Conservation (phyloP, 2,797 vertebrate species). For the Urocyon cinereoargenteus region DNA sequence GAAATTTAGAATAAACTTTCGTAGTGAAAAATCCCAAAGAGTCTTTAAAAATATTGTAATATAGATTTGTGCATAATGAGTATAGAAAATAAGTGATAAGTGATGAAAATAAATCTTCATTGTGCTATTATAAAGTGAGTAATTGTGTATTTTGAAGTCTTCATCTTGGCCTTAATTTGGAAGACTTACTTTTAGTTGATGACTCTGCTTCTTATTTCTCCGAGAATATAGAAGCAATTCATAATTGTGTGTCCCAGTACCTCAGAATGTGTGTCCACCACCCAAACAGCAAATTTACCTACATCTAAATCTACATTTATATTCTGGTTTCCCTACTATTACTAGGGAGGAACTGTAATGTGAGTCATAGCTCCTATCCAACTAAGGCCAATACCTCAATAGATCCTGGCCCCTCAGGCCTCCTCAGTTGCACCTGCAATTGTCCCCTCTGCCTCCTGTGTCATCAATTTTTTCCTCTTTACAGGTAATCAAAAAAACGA, state of each 20-base stretch:
- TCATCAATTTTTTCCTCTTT: not conserved
- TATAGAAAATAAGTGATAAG: not conserved
- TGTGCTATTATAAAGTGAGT: slow-evolving; percentile 39
- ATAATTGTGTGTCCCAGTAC: not conserved
- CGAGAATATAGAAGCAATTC: slow-evolving; percentile 50
- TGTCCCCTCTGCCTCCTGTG: not conserved
- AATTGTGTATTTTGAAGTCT: not conserved
- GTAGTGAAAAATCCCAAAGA: slow-evolving; percentile 49
- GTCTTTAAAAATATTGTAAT: slow-evolving; percentile 63
- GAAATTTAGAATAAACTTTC: slow-evolving; percentile 70
- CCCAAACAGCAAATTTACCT: not conserved
- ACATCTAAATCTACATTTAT: not conserved
- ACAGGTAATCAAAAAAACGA: not conserved
- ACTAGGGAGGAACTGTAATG: not conserved
- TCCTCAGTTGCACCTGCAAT: not conserved
- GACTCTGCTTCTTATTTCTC: not conserved
- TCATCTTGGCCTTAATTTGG: slow-evolving; percentile 47
- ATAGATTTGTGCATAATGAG: slow-evolving; percentile 14
- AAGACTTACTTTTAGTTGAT: slow-evolving; percentile 32
- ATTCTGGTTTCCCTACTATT: not conserved
- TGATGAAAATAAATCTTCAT: not conserved
- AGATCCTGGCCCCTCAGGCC: not conserved
- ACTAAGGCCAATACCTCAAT: not conserved
- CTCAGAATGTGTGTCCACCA: not conserved
- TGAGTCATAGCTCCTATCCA: not conserved